Base-by-base conservation (phyloP, 1,140 invertebrate genomes). In the Eufriesea mexicana region DNA sequence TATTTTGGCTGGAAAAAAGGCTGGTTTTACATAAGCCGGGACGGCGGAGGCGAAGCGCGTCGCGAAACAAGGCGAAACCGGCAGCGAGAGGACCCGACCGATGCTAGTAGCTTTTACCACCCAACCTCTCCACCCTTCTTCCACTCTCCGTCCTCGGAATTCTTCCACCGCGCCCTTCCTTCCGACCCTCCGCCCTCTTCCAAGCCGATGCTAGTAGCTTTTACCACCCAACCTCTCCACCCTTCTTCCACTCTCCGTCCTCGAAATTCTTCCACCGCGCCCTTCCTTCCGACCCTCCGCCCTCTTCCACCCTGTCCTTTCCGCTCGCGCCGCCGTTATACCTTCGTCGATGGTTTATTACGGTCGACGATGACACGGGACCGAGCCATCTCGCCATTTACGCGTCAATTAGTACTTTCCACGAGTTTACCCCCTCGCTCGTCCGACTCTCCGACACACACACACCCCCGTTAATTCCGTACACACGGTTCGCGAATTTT, bases 291-390 rank as follows among this genome's bases (percentile, higher is more conserved):
- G 28, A 25, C 35, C 2, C 2, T 5, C 20, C 12, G 25, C 16
- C 2, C 0, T 9, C 12, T 2, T 55, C 16, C 25, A 1, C 6
- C 2, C 23, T 61, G 23, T 64, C 54, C 12, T 5, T n/a, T 20
- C 45, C 67, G 59, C 42, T 64, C 62, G 72, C 45, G 35, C 57
- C 49, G 51, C 25, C 83, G 72, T 85, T 77, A 82, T 72, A 66
- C 42, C 67, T 72, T 72, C 79, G 49, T 42, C 47, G 73, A 70
- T 51, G n/a, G 51, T 85, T 85, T 85, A 83, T 85, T 83, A 83
- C 66, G 8, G 9, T 54, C 70, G 68, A 75, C 73, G 28, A 77
- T 14, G n/a, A 7, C 54, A 25, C n/a, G 57, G 42, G 12, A 66
- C 51, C 57, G 35, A 35, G 14, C 10, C 23, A 47, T 23, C 35